Base-by-base conservation (phyloP, 2,797 vertebrate species). In the Poeciliopsis presidionis region DNA sequence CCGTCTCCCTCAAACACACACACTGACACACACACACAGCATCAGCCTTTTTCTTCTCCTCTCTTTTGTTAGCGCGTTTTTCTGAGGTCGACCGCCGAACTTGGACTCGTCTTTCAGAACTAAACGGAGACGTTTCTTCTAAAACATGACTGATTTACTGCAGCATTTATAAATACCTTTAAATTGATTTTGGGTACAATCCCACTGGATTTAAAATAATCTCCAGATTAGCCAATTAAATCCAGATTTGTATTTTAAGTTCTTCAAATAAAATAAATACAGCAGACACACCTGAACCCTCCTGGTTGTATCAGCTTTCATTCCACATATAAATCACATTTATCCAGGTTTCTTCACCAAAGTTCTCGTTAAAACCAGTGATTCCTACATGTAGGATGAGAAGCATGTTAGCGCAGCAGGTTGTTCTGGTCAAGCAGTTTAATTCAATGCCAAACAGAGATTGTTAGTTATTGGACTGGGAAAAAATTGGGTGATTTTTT, bases 1-100 rank as follows among this genome's bases (percentile, higher is more conserved):
- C 89, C 53, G 88, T 85, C 87, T 53, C 82, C 9, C 65, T 3
- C 73, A 51, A 69, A 69, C 79, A 73, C 73, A 75, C 46, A 18
- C 73, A 79, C 16, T 33, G 6, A 51, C 51, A 53, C 22, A 53
- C 22, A 53, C 53, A 55, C 53, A n/a, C 53, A n/a, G 16, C 25
- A 55, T n/a, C 67, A 73, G 59, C 47, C 75, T 72, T 80, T 86
- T 77, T 83, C 73, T 49, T 78, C 77, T 81, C 69, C 77, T 81
- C 69, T 75, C 73, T 70, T 39, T n/a, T 76, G 36, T 79, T 43
- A 51, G 72, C 59, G 76, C 25, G 13, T 41, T 75, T 83, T 13
- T 39, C 12, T 0, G 28, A 43, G 75, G 72, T 83, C 30, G 36
- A 39, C 36, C 55, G 57, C 57, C 5, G 57, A 0, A 61, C 57